phyloP scores from a whole-genome alignment of 2,113 vertebrate species.

The Pycnonotus jocosus region DNA sequence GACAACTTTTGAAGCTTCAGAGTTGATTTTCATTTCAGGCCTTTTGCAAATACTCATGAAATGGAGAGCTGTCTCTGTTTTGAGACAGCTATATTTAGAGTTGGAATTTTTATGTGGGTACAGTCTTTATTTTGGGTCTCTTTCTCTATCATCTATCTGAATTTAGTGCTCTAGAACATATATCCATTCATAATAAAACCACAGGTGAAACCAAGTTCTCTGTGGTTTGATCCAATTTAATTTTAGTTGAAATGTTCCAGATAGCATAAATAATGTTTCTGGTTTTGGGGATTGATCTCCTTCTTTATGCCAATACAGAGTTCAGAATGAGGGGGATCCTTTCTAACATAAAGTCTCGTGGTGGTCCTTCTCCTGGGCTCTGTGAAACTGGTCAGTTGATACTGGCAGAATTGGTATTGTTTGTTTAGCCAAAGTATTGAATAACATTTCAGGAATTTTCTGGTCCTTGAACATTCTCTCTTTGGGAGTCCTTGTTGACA shows the following conservation, averaged over 20 bases:
- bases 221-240: not conserved
- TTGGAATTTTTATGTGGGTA: not conserved
- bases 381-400: not conserved
- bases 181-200: not conserved
- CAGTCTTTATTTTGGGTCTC: not conserved
- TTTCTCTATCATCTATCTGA: not conserved
- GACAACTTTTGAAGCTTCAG: not conserved
- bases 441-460: constrained; percentile 15
- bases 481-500: not conserved
- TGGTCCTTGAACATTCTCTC: not conserved
- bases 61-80: not conserved
- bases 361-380: not conserved
- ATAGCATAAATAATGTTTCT: not conserved
- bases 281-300: not conserved
- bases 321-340: not conserved
- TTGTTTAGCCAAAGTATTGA: not conserved
- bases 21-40: not conserved
- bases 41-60: not conserved
- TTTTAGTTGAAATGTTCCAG: not conserved
- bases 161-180: not conserved
- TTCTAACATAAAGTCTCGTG: not conserved
- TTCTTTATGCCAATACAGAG: not conserved
- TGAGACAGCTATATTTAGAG: not conserved
- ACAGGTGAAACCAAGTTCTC: not conserved
- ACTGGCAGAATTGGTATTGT: not conserved